phyloP scores from a whole-genome alignment of 1,140 invertebrate genomes.

The Chrysomallon squamiferum region DNA sequence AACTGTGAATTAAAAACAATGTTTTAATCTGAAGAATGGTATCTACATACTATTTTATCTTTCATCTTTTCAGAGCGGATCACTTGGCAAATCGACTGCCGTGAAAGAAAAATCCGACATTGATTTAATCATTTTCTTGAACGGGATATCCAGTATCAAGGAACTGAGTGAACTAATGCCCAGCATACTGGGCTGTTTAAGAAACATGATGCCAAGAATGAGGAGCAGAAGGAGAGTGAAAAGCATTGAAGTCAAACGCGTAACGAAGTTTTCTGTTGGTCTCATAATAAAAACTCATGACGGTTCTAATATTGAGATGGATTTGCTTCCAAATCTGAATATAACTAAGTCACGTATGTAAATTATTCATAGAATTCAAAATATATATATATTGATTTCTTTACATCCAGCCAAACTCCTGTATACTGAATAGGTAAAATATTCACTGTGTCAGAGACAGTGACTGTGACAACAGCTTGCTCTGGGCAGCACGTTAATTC shows the following conservation, averaged over 20 bases:
- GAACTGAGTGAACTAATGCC: not conserved
- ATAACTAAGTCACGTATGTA: not conserved
- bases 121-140: conserved; percentile 3
- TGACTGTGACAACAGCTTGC: no score
- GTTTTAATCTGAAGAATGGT: no score
- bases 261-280: no score
- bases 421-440: no score
- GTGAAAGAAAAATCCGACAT: conserved; percentile 8
- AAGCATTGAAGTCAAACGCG: no score
- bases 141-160: not conserved
- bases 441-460: no score
- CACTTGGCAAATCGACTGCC: not conserved
- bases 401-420: no score
- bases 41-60: no score
- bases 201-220: not conserved
- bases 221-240: not conserved
- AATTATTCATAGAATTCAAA: no score
- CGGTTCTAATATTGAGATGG: not conserved
- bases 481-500: no score
- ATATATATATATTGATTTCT: no score
- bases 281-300: not conserved
- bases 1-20: no score
- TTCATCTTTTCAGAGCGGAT: conserved; percentile 7
- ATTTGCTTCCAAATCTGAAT: not conserved
- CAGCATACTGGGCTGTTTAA: not conserved